phyloP scores from a whole-genome alignment of 1,140 invertebrate species.

The Anoplophora glabripennis region DNA sequence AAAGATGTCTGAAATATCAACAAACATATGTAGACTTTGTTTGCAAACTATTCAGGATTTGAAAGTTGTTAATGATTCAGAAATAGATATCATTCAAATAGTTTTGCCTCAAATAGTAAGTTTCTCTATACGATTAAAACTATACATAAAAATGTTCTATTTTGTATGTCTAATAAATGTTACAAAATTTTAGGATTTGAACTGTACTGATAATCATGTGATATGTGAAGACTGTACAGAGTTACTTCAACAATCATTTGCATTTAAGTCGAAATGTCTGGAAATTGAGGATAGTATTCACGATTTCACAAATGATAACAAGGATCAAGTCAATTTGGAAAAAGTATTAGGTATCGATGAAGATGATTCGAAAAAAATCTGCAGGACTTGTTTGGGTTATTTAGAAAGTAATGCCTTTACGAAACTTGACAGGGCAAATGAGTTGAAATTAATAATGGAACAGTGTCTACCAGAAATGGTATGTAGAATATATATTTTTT shows the following conservation, averaged over 20 bases:
- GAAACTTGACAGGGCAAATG: not conserved
- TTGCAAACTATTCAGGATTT: not conserved
- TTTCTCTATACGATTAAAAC: not conserved
- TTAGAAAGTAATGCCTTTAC: not conserved
- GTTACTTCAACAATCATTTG: not conserved
- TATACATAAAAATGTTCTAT: no score
- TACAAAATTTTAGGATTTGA: not conserved
- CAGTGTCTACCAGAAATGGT: constrained; percentile 6
- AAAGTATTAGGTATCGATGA: constrained; percentile 2
- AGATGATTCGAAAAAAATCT: not conserved
- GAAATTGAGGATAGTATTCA: constrained; percentile 9
- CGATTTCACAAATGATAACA: not conserved
- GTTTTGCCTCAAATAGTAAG: constrained; percentile 1
- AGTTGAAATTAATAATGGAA: not conserved
- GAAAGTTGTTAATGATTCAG: not conserved
- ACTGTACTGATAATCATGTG: not conserved
- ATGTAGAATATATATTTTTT: not conserved
- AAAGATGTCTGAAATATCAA: not conserved
- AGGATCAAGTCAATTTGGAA: not conserved
- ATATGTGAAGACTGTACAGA: not conserved
- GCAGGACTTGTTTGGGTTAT: constrained; percentile 1
- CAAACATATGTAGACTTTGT: not conserved
- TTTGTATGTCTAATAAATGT: no score
- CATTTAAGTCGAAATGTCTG: constrained; percentile 7
- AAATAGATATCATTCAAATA: constrained; percentile 5